Evolutionary conservation across 2,888 invertebrate species (phyloP).

Genomic region (Myopa tessellatipennis): DNA sequence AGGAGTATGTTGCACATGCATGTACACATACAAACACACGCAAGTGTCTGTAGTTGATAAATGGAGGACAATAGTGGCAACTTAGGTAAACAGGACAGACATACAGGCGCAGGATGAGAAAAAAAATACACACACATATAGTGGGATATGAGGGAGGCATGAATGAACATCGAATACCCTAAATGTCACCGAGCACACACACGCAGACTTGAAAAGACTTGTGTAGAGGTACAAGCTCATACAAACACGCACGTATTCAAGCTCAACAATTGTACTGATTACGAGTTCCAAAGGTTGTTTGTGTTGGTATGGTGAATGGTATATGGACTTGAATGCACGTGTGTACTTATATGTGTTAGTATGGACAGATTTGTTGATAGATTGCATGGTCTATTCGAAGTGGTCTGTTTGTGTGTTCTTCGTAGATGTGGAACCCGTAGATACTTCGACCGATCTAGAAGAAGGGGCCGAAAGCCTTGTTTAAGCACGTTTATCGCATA

Average conservation of each 20-base stretch:
- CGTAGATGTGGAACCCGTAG: too few relatives aligned
- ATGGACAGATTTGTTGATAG: too few relatives aligned
- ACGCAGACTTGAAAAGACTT: constrained; percentile 33
- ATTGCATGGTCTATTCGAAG: too few relatives aligned
- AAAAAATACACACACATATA: constrained; percentile 27
- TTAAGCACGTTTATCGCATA: too few relatives aligned
- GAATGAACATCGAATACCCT: constrained; percentile 19
- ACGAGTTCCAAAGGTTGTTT: constrained; percentile 31
- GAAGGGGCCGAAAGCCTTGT: too few relatives aligned
- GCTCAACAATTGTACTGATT: constrained; percentile 44
- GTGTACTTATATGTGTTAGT: too few relatives aligned
- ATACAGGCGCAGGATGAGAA: neutral
- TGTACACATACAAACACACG: neutral
- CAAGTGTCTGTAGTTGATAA: constrained; percentile 24
- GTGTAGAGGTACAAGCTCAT: too few relatives aligned
- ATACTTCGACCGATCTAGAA: too few relatives aligned
- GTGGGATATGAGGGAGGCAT: neutral
- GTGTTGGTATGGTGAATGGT: constrained; percentile 39
- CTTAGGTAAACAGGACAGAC: constrained; percentile 34
- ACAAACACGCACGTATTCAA: too few relatives aligned
- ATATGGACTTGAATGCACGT: too few relatives aligned
- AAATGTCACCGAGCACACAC: constrained; percentile 34
- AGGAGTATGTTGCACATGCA: neutral
- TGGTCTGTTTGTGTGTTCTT: too few relatives aligned
- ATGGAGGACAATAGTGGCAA: constrained; percentile 35